These are phyloP conservation scores for Gila robusta DNA, from an alignment of 2,797 vertebrate genomes.

Conservation along the genomic window DNA sequence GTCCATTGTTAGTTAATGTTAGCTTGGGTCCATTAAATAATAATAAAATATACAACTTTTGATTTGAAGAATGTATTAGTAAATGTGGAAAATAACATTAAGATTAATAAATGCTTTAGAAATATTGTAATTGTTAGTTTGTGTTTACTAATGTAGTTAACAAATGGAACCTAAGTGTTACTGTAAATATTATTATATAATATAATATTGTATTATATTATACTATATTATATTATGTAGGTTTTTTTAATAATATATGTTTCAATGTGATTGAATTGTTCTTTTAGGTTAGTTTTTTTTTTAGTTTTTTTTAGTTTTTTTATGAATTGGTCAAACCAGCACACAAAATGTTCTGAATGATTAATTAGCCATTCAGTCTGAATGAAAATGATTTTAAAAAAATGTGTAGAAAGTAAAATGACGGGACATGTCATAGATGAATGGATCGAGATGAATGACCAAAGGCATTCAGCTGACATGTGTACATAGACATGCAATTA, in stretches of 20 bases:
- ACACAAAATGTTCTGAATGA: background rate
- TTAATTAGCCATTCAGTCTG: background rate
- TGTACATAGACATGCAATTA: slow-evolving; percentile 4
- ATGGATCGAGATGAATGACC: background rate
- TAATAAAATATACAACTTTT: background rate
- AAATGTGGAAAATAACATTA: background rate
- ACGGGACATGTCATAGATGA: background rate
- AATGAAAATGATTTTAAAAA: background rate
- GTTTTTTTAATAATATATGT: background rate
- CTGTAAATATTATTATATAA: background rate
- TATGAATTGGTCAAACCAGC: background rate
- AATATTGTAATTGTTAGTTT: background rate
- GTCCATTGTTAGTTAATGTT: background rate
- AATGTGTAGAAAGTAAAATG: background rate
- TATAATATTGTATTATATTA: background rate
- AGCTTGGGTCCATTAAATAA: background rate
- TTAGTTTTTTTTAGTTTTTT: background rate
- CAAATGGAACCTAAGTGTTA: background rate
- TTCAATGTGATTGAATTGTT: background rate
- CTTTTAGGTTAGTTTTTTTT: background rate
- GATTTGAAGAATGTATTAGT: background rate
- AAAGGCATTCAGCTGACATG: background rate
- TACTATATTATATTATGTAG: too few species aligned
- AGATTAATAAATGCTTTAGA: background rate
- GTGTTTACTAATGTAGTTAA: background rate